Evolutionary conservation across 2,797 vertebrate genomes (phyloP).

Genomic region (Crocodylus rhombifer): DNA sequence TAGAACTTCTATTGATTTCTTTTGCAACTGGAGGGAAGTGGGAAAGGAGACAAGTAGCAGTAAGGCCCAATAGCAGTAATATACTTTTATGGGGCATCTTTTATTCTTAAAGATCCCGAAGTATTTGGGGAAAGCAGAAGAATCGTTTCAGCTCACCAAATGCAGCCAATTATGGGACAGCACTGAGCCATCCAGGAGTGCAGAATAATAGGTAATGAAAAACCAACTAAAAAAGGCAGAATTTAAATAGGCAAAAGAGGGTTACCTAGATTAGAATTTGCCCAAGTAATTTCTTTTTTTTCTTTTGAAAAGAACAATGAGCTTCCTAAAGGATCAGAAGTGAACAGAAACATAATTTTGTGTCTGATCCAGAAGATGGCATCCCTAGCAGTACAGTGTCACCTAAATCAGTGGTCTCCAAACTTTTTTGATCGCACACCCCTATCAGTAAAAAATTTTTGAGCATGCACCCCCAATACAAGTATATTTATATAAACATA

Average conservation of each 20-base stretch:
- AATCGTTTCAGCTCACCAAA: background rate
- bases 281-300: background rate
- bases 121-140: background rate
- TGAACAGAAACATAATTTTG: background rate
- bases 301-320: background rate
- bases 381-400: accelerated
- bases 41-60: background rate
- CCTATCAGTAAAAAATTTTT: no score
- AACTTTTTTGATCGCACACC: no score
- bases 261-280: background rate
- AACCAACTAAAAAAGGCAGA: background rate
- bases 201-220: background rate
- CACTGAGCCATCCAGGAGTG: background rate
- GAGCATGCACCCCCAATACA: no score
- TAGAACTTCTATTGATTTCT: background rate
- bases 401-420: background rate
- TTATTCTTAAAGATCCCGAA: constrained; percentile 7
- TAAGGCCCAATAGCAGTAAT: background rate
- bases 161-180: background rate
- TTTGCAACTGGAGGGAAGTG: background rate
- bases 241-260: background rate
- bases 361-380: background rate
- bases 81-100: background rate
- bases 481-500: no score
- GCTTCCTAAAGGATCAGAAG: background rate